Evolutionary conservation across 1,140 invertebrate species (phyloP).

Genomic region (Anagrus nilaparvatae): DNA sequence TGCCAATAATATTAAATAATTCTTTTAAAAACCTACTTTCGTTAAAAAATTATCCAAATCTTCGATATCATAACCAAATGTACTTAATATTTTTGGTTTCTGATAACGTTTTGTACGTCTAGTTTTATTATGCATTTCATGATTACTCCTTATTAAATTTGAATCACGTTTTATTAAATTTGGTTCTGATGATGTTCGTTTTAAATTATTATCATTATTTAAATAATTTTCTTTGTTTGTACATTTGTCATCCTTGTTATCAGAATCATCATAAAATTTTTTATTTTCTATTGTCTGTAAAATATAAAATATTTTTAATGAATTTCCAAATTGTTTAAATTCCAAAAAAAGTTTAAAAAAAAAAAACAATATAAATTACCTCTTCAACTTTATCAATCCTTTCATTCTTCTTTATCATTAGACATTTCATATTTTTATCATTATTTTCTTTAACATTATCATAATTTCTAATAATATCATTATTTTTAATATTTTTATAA

Average conservation of each 20-base stretch:
- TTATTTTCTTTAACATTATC: slow-evolving; percentile 22
- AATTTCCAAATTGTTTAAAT: neutral
- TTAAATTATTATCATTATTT: slow-evolving; percentile 24
- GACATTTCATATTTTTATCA: slow-evolving; percentile 22
- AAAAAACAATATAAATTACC: slow-evolving; percentile 4
- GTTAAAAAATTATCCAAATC: slow-evolving; percentile 64
- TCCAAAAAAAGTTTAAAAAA: neutral
- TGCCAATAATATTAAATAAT: too few relatives aligned
- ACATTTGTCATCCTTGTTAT: slow-evolving; percentile 6
- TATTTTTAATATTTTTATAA: slow-evolving; percentile 3
- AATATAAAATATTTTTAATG: slow-evolving; percentile 4
- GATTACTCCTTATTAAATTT: too few relatives aligned
- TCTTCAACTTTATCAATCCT: slow-evolving; percentile 22
- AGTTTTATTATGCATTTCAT: too few relatives aligned
- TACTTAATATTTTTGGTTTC: slow-evolving; percentile 23
- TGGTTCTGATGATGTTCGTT: slow-evolving; percentile 31
- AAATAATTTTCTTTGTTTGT: slow-evolving; percentile 3
- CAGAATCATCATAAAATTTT: slow-evolving; percentile 2
- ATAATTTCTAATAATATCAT: slow-evolving; percentile 13
- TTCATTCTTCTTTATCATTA: slow-evolving; percentile 22
- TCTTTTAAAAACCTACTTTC: slow-evolving; percentile 49
- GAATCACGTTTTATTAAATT: slow-evolving; percentile 25
- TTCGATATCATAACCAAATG: slow-evolving; percentile 63
- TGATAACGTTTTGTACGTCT: slow-evolving; percentile 26
- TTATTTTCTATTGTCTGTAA: slow-evolving; percentile 16